phyloP scores from a whole-genome alignment of 2,113 vertebrate species.

The Loxodonta africana region DNA sequence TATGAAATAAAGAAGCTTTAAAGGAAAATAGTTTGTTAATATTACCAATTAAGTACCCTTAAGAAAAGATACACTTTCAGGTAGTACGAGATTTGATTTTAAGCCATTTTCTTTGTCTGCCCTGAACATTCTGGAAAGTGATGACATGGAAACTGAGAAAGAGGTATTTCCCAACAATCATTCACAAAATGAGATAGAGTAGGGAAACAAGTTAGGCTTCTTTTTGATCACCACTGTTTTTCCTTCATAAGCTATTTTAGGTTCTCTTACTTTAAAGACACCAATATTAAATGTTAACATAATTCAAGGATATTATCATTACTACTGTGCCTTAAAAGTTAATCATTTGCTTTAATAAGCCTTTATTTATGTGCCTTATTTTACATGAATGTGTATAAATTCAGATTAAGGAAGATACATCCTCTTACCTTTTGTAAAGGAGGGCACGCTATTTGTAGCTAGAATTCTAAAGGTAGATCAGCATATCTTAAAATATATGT shows the following conservation, averaged over 20 bases:
- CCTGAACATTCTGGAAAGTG: background rate
- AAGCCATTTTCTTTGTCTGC: background rate
- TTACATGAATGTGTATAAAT: constrained; percentile 11
- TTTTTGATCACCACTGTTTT: constrained; percentile 26
- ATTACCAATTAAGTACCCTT: constrained; percentile 31
- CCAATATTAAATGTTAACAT: background rate
- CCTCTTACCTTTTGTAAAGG: background rate
- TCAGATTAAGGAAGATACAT: background rate
- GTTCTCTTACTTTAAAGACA: constrained; percentile 57
- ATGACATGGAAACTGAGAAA: background rate
- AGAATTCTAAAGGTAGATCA: constrained; percentile 1
- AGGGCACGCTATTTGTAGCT: constrained; percentile 25
- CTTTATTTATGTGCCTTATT: constrained; percentile 25
- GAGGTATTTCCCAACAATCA: constrained; percentile 3
- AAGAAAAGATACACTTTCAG: constrained; percentile 39
- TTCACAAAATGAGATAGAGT: constrained; percentile 14
- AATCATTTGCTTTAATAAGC: constrained; percentile 34
- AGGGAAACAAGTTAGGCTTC: background rate
- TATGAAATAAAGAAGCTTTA: constrained; percentile 14
- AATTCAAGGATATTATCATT: background rate
- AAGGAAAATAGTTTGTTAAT: background rate
- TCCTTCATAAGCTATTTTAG: constrained; percentile 12
- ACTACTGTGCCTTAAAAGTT: background rate
- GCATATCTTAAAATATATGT: background rate
- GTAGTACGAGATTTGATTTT: background rate